Base-by-base conservation (phyloP, 1,140 invertebrate genomes). In the Pseudobourletiella spinata region DNA sequence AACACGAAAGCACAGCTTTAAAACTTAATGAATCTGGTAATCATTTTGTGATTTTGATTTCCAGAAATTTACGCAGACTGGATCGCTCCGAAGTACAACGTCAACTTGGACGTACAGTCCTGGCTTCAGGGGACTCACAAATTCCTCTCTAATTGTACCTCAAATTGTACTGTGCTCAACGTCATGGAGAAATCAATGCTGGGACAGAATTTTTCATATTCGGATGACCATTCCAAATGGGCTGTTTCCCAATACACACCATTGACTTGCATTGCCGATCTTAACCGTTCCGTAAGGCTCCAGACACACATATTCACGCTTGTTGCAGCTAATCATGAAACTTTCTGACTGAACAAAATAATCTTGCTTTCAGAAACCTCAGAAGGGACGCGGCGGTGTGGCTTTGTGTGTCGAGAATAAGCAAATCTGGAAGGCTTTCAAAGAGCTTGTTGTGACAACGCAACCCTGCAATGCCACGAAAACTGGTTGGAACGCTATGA, bases 211-310 rank as follows among this genome's bases (percentile, higher is more conserved):
- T 94, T 91, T 72, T 80, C 79, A n/a, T 84, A 82, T 2, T 80
- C 82, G 16, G 79, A 82, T 43, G 92, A 96, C 75, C 93, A 96
- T 76, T 89, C 91, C 0, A 97, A 97, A 76, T 95, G 91, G 91
- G 58, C 64, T 75, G 77, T 57, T 72, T 74, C 71, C 73, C 75
- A 69, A 57, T 50, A 74, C 8, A 73, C n/a, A 1, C 78, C 79
- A 54, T 92, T 87, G 87, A 81, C 86, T 62, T 96, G 92, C 73
- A 83, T 95, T n/a, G 91, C 90, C 14, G 92, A 95, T 73, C 92
- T 95, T 24, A 96, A 96, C 73, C 80, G 92, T n/a, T n/a, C n/a
- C n/a, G n/a, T n/a, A n/a, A n/a, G n/a, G 80, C 84, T 86, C 73
- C 87, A 89, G 76, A 79, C 11, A 6, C n/a, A 18, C 32, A 2